Evolutionary conservation across 2,113 vertebrate genomes (phyloP).

Genomic region (Pantherophis guttatus): DNA sequence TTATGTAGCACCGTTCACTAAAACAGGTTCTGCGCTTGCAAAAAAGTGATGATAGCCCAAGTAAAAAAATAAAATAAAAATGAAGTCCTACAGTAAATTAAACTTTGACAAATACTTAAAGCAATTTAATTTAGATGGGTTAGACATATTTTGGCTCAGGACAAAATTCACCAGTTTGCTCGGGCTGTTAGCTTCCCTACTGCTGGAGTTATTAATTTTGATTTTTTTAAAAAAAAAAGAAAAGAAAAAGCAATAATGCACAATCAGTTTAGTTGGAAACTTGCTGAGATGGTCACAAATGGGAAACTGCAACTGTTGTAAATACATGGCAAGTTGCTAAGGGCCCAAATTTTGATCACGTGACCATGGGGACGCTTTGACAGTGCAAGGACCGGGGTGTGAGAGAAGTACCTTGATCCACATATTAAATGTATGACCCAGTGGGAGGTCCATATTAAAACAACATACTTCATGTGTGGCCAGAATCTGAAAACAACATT

Average conservation of each 20-base stretch:
- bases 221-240: background rate
- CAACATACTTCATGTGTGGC: no score
- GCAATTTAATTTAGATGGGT: constrained; percentile 53
- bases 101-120: constrained; percentile 42
- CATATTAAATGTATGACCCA: no score
- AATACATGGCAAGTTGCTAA: background rate
- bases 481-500: no score
- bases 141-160: constrained; percentile 46
- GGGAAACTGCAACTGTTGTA: background rate
- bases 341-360: background rate
- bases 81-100: constrained; percentile 43
- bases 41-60: constrained; percentile 44
- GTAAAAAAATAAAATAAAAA: constrained; percentile 7
- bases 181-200: constrained; percentile 33
- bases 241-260: background rate
- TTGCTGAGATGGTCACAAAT: background rate
- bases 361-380: background rate
- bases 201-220: background rate
- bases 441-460: no score
- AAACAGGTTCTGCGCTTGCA: constrained; percentile 31
- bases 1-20: constrained; percentile 33
- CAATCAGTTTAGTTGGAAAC: background rate
- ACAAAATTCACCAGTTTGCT: constrained; percentile 28
- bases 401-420: no score
- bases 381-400: no score